Evolutionary conservation across 2,888 invertebrate species (phyloP), one percentile per base, ranked within the genome.

Genomic region (Flexamia atlantica): DNA sequence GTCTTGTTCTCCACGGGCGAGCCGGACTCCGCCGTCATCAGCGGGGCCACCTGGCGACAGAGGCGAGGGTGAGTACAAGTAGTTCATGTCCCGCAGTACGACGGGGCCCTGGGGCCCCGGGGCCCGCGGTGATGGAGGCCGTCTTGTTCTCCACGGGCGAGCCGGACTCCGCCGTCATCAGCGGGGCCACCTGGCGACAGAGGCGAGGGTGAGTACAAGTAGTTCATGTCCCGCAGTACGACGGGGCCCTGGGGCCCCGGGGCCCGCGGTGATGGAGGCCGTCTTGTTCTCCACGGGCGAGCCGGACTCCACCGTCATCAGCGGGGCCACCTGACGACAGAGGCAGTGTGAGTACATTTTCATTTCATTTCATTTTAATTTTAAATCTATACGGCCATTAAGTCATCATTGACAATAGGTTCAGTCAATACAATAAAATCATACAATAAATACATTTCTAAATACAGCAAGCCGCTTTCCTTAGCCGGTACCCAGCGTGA

Each of bases 111-210:
- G 14, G 42, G 14, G 14, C 7, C 84, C 94, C 92, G 14, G 95
- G 94, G 0, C 99, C 99, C n/a, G 95, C 95, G 0, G 98, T 97
- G 89, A 96, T 91, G 82, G 94, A 93, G 64, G 95, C 95, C 86
- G 93, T 93, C 89, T 96, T 95, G 82, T 94, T 93, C 79, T 94
- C 95, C 85, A 98, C 92, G 0, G 98, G 98, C 79, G 94, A 93
- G 85, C 99, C 99, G 90, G 92, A 92, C 85, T 95, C 95, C 0
- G 97, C 96, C 4, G 97, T 95, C 86, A 97, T 92, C 57, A 92
- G 92, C 14, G 93, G 91, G 12, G 92, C 91, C 84, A 91, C 91
- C 94, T 94, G 90, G 86, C 91, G n/a, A n/a, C n/a, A n/a, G n/a
- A n/a, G n/a, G n/a, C n/a, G n/a, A n/a, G n/a, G n/a, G n/a, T n/a